These are phyloP conservation scores for Drepana arcuata DNA, from an alignment of 1,140 invertebrate genomes.

Conservation along the genomic window DNA sequence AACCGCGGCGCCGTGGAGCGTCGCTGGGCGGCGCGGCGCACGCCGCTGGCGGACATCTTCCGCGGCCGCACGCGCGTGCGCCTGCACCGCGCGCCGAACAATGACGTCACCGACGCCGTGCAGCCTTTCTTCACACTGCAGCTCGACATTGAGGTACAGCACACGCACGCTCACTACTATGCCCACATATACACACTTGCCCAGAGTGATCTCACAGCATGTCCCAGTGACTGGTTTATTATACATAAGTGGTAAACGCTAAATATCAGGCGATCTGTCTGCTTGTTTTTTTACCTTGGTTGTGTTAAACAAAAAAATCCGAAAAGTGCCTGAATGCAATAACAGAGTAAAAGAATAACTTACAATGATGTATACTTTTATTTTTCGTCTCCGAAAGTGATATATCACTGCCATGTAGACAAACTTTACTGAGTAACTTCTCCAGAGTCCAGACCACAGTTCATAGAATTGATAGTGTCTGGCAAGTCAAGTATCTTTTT, in stretches of 20 bases:
- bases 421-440: slow-evolving; percentile 20
- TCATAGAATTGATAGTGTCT: not conserved
- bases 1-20: slow-evolving; percentile 90
- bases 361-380: slow-evolving; percentile 30
- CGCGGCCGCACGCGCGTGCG: slow-evolving; percentile 90
- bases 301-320: too few relatives aligned
- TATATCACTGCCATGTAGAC: slow-evolving; percentile 18
- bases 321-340: too few relatives aligned
- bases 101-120: slow-evolving; percentile 83
- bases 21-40: slow-evolving; percentile 83
- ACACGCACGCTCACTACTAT: too few relatives aligned
- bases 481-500: slow-evolving; percentile 4
- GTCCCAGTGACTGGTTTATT: too few relatives aligned
- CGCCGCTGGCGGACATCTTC: slow-evolving; percentile 94
- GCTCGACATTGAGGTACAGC: slow-evolving; percentile 94
- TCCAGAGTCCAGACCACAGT: not conserved
- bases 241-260: too few relatives aligned
- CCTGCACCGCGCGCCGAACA: slow-evolving; percentile 82
- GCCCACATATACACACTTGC: too few relatives aligned
- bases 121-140: slow-evolving; percentile 96
- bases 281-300: too few relatives aligned
- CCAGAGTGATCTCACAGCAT: too few relatives aligned
- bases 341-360: too few relatives aligned
- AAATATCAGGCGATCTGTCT: too few relatives aligned
- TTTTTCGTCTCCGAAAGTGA: slow-evolving; percentile 39